Evolutionary conservation across 2,113 vertebrate genomes (phyloP), one percentile per base, ranked within the genome.

Genomic region (Mastomys natalensis): DNA sequence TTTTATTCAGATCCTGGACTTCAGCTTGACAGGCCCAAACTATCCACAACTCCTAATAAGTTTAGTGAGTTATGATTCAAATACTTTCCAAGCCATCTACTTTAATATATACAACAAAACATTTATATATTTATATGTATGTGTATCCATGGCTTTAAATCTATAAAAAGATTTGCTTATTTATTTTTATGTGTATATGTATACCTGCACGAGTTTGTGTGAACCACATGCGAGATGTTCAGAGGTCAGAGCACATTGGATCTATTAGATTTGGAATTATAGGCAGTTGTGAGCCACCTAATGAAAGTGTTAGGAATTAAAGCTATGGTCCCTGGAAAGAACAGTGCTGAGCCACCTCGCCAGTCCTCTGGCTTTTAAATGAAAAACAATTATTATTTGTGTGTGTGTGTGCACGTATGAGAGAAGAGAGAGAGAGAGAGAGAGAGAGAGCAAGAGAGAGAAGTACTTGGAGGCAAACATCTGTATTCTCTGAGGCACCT

Each of bases 11-110:
- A 16, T 66, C 16, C 19, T 34, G 53, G 51, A 86, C 21, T 95
- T 94, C 29, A 76, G 73, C 10, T 72, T 94, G 82, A 78, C 19
- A 94, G 90, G 45, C 4, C 58, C 68, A 84, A 94, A 55, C 26
- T 45, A 55, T 77, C 45, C 43, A 53, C 17, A 45, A 60, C 13
- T 55, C 34, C 45, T 43, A 48, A 72, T 53, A 87, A 19, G 19
- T 93, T 94, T 82, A 84, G 51, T 58, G 68, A 87, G 37, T 31
- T 90, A 26, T 53, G 76, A 81, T 91, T 86, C 77, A 95, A 55
- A 73, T 70, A 72, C 13, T 48, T 55, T 55, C 53, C 22, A 72
- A 55, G 55, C 40, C 68, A 82, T 4, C 8, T 70, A 62, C 51
- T 66, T 66, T 55, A 40, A 90, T 92, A 43, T 34, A 43, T 22